phyloP scores from a whole-genome alignment of 1,140 invertebrate species.

The Drosophila jambulina region DNA sequence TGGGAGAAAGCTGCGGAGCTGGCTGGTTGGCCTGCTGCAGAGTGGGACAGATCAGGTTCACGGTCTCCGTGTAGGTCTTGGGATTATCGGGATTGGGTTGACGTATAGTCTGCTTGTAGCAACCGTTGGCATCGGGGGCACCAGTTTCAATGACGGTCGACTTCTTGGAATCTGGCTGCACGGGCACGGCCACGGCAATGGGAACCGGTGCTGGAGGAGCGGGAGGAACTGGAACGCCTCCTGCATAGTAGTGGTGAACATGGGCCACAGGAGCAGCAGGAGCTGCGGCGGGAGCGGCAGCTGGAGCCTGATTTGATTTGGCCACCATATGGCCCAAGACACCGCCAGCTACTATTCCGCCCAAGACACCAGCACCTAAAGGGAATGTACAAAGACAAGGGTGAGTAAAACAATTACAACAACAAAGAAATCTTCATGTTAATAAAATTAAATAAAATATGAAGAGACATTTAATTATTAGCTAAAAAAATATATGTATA shows the following conservation, averaged over 20 bases:
- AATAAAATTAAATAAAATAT: neutral
- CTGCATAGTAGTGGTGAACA: slow-evolving; percentile 25
- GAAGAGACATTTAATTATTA: too few species aligned
- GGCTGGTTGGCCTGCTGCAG: slow-evolving; percentile 21
- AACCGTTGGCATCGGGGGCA: slow-evolving; percentile 50
- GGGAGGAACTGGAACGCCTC: neutral
- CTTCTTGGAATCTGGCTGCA: slow-evolving; percentile 16
- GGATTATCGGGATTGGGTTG: slow-evolving; percentile 49
- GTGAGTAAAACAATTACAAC: too few species aligned
- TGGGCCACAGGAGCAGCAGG: slow-evolving; percentile 37
- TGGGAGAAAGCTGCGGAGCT: slow-evolving; percentile 18
- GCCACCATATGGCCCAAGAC: slow-evolving; percentile 38
- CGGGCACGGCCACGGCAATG: slow-evolving; percentile 1
- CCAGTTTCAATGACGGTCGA: slow-evolving; percentile 57
- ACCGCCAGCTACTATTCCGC: slow-evolving; percentile 58
- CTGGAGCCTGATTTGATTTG: slow-evolving; percentile 17
- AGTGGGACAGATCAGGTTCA: slow-evolving; percentile 60
- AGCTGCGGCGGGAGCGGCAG: slow-evolving; percentile 23
- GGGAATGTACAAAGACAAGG: neutral
- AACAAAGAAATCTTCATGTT: neutral
- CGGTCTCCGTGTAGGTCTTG: slow-evolving; percentile 60
- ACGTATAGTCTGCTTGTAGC: slow-evolving; percentile 61
- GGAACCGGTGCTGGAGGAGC: slow-evolving; percentile 12
- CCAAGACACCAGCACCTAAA: slow-evolving; percentile 54
- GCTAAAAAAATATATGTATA: neutral